Evolutionary conservation across 2,888 invertebrate genomes (phyloP).

Genomic region (Polydrusus tereticollis): DNA sequence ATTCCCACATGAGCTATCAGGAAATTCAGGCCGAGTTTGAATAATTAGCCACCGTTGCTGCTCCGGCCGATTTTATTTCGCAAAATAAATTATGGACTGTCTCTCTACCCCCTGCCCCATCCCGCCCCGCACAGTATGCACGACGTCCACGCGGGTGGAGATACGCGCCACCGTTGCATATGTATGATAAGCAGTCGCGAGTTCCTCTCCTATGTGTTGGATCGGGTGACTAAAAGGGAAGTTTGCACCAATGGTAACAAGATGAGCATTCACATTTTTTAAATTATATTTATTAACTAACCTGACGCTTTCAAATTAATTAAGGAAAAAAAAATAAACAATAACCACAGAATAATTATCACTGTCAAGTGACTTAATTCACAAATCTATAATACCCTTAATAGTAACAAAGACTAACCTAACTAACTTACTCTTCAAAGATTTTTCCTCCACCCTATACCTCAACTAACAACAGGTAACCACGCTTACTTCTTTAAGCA

Average conservation of each 20-base stretch:
- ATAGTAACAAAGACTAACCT: no score
- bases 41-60: constrained; percentile 49
- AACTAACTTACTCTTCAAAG: no score
- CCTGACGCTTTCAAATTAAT: no score
- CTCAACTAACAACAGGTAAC: no score
- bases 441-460: no score
- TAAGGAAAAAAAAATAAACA: no score
- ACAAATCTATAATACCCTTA: no score
- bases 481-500: no score
- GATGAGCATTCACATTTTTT: no score
- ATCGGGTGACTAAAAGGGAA: not conserved
- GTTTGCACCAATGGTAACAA: constrained; percentile 25
- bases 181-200: constrained; percentile 49
- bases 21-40: constrained; percentile 53
- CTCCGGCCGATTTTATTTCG: constrained; percentile 52
- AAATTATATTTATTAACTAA: no score
- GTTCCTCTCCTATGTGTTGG: constrained; percentile 33
- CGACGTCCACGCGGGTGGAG: constrained; percentile 36
- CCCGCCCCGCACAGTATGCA: constrained; percentile 38
- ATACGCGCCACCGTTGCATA: constrained; percentile 48
- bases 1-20: constrained; percentile 47
- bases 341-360: no score
- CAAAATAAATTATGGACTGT: constrained; percentile 49
- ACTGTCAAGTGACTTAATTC: no score
- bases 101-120: constrained; percentile 22